phyloP scores from a whole-genome alignment of 64 coral and sea anemone genomes.

The Montipora foliosa region DNA sequence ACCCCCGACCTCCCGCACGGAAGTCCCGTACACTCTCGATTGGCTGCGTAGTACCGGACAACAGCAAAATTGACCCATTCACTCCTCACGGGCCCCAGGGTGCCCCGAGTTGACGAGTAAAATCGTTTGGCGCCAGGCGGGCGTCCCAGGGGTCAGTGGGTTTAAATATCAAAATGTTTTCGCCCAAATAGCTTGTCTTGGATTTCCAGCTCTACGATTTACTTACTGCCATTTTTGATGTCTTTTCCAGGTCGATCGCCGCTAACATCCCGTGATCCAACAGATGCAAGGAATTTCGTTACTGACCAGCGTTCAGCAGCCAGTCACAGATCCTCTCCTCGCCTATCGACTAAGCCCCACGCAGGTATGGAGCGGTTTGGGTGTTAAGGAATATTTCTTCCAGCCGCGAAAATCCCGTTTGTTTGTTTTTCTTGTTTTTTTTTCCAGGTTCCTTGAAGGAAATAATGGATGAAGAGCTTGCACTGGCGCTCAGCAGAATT shows the following conservation, averaged over 20 bases:
- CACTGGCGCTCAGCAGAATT: constrained; percentile 61
- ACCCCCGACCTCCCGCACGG: too few species aligned
- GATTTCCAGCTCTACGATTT: background rate
- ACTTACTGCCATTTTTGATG: background rate
- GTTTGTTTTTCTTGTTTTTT: background rate
- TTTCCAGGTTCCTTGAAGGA: constrained; percentile 54
- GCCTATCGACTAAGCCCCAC: background rate
- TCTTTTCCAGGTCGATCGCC: background rate
- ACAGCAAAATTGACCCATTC: too few species aligned
- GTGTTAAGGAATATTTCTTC: background rate
- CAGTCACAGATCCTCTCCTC: background rate
- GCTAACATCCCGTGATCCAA: background rate
- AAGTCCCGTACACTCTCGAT: too few species aligned
- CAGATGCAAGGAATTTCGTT: background rate
- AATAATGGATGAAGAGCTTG: constrained; percentile 89
- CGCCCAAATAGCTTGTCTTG: too few species aligned
- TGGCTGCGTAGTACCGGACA: too few species aligned
- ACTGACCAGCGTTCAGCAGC: background rate
- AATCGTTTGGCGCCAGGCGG: too few species aligned
- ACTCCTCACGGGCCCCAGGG: too few species aligned
- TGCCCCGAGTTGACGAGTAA: too few species aligned
- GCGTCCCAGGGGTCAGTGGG: too few species aligned
- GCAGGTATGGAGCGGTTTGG: background rate
- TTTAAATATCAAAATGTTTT: too few species aligned
- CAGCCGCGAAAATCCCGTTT: too few species aligned